Conservation (phyloP, 2,113 vertebrate species). For the Martes martes region DNA sequence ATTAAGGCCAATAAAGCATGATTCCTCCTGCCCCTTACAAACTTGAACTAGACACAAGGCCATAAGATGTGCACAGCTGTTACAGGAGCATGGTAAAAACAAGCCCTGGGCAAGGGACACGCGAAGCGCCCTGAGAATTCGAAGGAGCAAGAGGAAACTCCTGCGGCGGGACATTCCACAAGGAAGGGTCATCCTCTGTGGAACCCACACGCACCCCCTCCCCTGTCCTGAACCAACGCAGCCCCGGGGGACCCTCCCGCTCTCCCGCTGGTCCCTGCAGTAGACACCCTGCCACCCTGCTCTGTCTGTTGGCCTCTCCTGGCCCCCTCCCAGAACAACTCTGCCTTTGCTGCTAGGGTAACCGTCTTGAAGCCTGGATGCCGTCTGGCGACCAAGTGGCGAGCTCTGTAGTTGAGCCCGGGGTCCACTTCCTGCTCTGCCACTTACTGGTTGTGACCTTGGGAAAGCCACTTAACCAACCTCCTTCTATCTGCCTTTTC, state of each 20-base stretch:
- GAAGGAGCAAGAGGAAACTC: not conserved
- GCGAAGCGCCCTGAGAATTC: not conserved
- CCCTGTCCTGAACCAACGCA: not conserved
- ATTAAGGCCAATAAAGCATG: not conserved
- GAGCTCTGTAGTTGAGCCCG: not conserved
- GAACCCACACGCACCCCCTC: not conserved
- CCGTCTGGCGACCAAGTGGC: too few species aligned
- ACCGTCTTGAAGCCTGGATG: not conserved
- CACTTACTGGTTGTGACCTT: not conserved
- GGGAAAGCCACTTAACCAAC: not conserved
- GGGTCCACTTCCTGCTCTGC: not conserved
- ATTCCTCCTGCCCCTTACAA: slow-evolving; percentile 35
- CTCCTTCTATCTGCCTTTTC: not conserved
- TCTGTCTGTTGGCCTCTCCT: not conserved
- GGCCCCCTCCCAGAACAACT: not conserved
- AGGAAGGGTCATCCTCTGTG: rapidly evolving
- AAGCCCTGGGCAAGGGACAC: not conserved
- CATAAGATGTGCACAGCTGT: not conserved
- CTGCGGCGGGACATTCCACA: rapidly evolving
- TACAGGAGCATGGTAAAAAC: not conserved
- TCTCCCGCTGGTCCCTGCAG: not conserved
- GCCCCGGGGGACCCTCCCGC: too few species aligned
- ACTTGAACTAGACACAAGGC: not conserved
- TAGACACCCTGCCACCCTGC: not conserved
- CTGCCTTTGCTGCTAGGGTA: rapidly evolving